These are phyloP conservation scores for Junonia oenone DNA, from an alignment of 2,888 invertebrate genomes.

Conservation along the genomic window DNA sequence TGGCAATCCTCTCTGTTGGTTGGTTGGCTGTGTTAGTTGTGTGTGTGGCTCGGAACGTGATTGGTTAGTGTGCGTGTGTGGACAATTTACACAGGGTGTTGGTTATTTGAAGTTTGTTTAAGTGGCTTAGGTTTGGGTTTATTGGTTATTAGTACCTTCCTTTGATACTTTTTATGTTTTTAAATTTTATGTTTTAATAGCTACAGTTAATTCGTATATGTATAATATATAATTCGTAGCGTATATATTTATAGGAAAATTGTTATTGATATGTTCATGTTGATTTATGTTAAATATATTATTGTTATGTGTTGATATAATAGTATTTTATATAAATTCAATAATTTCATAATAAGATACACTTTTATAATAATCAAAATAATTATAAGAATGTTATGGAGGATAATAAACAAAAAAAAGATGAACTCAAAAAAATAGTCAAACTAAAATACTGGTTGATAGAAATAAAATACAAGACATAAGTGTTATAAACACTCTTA, in stretches of 20 bases:
- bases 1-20: constrained; percentile 76
- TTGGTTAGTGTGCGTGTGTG: background rate
- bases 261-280: background rate
- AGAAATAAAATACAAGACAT: constrained; percentile 13
- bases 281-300: background rate
- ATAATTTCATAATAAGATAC: background rate
- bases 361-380: constrained; percentile 9
- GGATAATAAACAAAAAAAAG: constrained; percentile 1
- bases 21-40: constrained; percentile 47
- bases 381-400: constrained; percentile 15
- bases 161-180: background rate
- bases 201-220: too few relatives aligned
- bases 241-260: too few relatives aligned
- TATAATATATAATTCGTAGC: too few relatives aligned
- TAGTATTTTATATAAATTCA: background rate
- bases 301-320: background rate
- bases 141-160: background rate
- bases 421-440: constrained; percentile 9
- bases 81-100: too few relatives aligned
- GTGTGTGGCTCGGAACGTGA: constrained; percentile 5
- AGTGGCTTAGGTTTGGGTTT: background rate
- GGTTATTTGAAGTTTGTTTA: background rate
- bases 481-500: constrained; percentile 22
- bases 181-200: too few relatives aligned
- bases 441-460: constrained; percentile 10